These are phyloP conservation scores for Calcarius ornatus DNA, from an alignment of 2,113 vertebrate genomes.

Conservation along the genomic window DNA sequence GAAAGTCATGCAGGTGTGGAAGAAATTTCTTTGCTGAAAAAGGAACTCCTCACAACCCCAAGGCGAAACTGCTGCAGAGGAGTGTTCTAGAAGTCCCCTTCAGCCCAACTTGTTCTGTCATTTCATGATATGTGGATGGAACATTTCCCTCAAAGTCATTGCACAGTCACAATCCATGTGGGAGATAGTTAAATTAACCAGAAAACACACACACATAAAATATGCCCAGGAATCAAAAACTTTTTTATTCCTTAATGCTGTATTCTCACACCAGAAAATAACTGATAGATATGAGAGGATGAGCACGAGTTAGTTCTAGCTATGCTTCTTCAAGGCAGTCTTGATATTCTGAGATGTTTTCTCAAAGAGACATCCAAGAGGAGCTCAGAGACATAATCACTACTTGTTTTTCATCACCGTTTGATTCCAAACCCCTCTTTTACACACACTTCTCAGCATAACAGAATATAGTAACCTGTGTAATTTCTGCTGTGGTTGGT, in stretches of 20 bases:
- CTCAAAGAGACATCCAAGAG: background rate
- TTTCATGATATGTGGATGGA: background rate
- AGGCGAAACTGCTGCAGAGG: background rate
- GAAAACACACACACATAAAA: background rate
- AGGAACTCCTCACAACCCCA: background rate
- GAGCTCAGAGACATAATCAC: background rate
- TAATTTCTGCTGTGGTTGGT: background rate
- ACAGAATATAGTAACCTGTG: background rate
- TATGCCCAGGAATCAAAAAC: background rate
- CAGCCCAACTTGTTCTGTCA: background rate
- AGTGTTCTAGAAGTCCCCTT: background rate
- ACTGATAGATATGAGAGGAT: background rate
- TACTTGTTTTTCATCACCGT: background rate
- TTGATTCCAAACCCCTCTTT: background rate
- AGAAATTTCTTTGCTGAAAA: background rate
- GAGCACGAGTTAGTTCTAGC: background rate
- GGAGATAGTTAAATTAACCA: background rate
- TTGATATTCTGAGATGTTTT: background rate
- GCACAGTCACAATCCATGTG: background rate
- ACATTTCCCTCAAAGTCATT: background rate
- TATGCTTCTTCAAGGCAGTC: background rate
- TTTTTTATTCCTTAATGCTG: background rate
- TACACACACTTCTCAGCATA: background rate
- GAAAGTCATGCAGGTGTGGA: background rate
- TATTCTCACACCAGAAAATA: background rate